Percentiles rank a stretch among this genome's conserved stretches.
These are phyloP conservation scores for Trachelipus rathkii DNA, from an alignment of 1,140 invertebrate species.

Conservation along the genomic window DNA sequence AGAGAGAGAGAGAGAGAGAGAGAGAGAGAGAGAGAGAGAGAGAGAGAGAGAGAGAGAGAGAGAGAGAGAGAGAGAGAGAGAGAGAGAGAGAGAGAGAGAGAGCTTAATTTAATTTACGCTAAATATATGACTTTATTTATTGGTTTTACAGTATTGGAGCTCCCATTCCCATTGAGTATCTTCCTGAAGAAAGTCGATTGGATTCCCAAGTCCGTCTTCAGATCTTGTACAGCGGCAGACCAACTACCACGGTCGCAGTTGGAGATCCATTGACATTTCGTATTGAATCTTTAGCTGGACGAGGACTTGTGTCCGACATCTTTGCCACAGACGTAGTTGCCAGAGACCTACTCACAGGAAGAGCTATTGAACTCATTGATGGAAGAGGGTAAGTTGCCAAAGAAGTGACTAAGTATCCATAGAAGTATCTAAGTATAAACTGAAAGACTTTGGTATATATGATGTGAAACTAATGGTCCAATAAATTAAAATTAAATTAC, in stretches of 20 bases:
- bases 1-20: background rate
- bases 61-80: too few species aligned
- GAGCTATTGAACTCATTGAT: conserved; percentile 84
- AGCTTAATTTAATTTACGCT: background rate
- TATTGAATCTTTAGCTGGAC: conserved; percentile 81
- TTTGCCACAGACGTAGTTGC: conserved; percentile 87
- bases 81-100: too few species aligned
- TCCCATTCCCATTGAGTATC: conserved; percentile 44
- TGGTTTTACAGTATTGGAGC: conserved; percentile 34
- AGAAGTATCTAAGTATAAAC: too few species aligned
- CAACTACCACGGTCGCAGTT: conserved; percentile 89
- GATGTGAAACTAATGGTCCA: too few species aligned
- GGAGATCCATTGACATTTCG: conserved; percentile 86
- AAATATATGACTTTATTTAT: conserved; percentile 6
- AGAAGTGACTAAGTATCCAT: too few species aligned
- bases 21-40: background rate
- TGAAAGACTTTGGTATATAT: too few species aligned
- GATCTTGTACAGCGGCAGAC: conserved; percentile 73
- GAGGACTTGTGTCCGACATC: conserved; percentile 79
- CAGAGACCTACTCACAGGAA: conserved; percentile 82
- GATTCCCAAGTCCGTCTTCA: conserved; percentile 41
- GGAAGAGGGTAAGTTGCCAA: conserved; percentile 66
- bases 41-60: background rate
- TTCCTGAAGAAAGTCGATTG: conserved; percentile 40
- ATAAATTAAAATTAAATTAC: too few species aligned